Base-by-base conservation (phyloP, 1,140 invertebrate species). In the Conus betulinus region DNA sequence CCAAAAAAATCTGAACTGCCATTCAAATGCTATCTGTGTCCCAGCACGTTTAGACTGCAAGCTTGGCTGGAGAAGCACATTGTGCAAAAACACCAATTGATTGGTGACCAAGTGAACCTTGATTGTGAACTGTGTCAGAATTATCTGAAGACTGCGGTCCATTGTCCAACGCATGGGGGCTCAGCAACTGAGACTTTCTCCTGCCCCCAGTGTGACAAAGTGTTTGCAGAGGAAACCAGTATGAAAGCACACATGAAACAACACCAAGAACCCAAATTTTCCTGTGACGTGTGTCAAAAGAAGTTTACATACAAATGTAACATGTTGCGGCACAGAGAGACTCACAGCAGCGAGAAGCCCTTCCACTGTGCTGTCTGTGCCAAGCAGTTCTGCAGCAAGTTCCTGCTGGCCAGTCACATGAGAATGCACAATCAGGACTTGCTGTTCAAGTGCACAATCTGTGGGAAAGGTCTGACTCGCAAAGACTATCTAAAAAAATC, bases 291-390 rank as follows among this genome's bases (percentile, higher is more conserved):
- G 5, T 85, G 84, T 27, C 60, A 74, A 11, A 85, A 74, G 27
- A 85, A 74, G 84, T 85, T 85, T 53, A 85, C 84, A 3, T 85
- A 85, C 84, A 85, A 85, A 15, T 74, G 84, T 23, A 85, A 85
- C 63, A 67, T 85, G 27, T 5, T 71, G 27, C 17, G 60, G 52
- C 84, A 85, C 63, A 39, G 60, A 13, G 51, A 53, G 25, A 71
- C 84, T 17, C 84, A 85, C 71, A 71, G 51, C 27, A 52, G 53
- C 5, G 84, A 85, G 60, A 85, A 85, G n/a, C 63, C 13, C 5
- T 85, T 85, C 39, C 84, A 74, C 20, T 85, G 84, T 51, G 23
- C 5, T 11, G 53, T 85, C 11, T 85, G 84, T 74, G 51, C 71
- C 60, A 85, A 85, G 84, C 17, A 67, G 20, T 85, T 85, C 52